These are phyloP conservation scores for Pyrrhosoma nymphula DNA, from an alignment of 2,888 invertebrate genomes.

Conservation along the genomic window DNA sequence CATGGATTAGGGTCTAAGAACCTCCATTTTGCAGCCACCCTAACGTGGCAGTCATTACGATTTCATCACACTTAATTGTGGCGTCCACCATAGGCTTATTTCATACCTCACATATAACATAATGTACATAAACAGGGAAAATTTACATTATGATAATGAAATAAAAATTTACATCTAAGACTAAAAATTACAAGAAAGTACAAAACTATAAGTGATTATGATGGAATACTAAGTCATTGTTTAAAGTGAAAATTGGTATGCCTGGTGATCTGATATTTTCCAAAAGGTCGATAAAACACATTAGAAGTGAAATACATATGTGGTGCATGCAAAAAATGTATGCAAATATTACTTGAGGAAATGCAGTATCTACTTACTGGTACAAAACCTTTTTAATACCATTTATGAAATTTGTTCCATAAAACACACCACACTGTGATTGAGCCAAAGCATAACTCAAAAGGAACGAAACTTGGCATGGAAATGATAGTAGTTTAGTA, in stretches of 20 bases:
- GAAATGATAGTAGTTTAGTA: background rate
- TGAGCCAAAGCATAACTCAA: background rate
- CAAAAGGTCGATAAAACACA: background rate
- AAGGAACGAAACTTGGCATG: background rate
- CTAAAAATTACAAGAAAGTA: background rate
- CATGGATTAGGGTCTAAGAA: no score
- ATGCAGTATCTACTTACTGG: background rate
- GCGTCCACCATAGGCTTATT: no score
- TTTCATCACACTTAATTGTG: no score
- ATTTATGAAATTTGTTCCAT: background rate
- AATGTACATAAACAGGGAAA: background rate
- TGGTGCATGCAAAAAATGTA: background rate
- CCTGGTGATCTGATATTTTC: background rate
- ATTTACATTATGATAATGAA: background rate
- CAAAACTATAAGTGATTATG: background rate
- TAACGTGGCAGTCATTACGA: no score
- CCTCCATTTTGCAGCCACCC: no score
- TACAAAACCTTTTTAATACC: background rate
- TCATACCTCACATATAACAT: no score
- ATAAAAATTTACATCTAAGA: background rate
- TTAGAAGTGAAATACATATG: background rate
- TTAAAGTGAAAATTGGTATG: background rate
- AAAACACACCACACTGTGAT: background rate
- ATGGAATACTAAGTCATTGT: background rate
- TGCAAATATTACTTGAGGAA: constrained; percentile 13